Evolutionary conservation across 2,113 vertebrate genomes (phyloP).

Genomic region (Peromyscus californicus): DNA sequence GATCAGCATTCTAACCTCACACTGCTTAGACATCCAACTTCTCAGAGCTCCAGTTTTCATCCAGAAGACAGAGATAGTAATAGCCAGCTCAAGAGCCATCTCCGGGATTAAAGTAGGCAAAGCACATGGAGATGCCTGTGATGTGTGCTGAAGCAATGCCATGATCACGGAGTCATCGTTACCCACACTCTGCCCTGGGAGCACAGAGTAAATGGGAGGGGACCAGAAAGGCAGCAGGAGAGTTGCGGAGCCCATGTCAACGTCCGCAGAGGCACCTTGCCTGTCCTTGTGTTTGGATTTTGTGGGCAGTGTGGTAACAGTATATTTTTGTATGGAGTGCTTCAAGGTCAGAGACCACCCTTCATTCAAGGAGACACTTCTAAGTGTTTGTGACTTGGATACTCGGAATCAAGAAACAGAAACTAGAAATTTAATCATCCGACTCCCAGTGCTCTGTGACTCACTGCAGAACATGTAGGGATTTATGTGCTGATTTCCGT

Average conservation of each 20-base stretch:
- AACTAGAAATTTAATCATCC: conserved; percentile 19
- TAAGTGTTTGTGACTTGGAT: neutral
- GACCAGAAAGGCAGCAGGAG: neutral
- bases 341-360: neutral
- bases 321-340: neutral
- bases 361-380: neutral
- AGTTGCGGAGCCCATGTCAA: neutral
- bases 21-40: neutral
- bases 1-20: neutral
- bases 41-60: neutral
- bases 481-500: conserved; percentile 69
- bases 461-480: conserved; percentile 63
- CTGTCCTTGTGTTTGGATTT: conserved; percentile 29
- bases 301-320: neutral
- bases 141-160: neutral
- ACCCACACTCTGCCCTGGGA: neutral
- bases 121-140: neutral
- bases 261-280: neutral
- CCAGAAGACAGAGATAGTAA: neutral
- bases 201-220: neutral
- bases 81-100: neutral
- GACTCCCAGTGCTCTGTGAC: conserved; percentile 31
- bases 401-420: conserved; percentile 33
- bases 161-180: rapidly evolving
- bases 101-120: neutral